Conservation (phyloP, 2,797 vertebrate species). For the Sebastes goodei region DNA sequence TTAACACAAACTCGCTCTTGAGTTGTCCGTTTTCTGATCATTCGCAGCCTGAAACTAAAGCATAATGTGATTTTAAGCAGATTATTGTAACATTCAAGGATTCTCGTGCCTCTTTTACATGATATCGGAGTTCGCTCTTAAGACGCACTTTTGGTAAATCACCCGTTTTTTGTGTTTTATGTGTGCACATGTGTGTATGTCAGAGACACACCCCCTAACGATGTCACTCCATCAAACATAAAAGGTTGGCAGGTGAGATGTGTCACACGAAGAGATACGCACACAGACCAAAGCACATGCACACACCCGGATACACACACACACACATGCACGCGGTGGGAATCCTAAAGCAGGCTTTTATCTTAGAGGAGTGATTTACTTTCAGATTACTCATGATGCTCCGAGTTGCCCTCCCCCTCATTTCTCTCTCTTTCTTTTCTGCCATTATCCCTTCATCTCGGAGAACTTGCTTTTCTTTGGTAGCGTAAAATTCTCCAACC, state of each 20-base stretch:
- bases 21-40: background rate
- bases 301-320: background rate
- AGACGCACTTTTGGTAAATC: background rate
- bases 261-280: conserved; percentile 10
- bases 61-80: background rate
- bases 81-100: background rate
- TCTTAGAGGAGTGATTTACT: conserved; percentile 58
- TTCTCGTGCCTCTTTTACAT: background rate
- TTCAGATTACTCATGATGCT: conserved; percentile 60
- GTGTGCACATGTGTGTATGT: background rate
- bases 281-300: conserved; percentile 9
- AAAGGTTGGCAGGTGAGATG: conserved; percentile 19
- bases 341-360: conserved; percentile 60
- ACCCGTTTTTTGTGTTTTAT: background rate
- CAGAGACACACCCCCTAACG: background rate
- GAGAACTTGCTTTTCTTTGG: conserved; percentile 50
- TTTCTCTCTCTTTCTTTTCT: conserved; percentile 46
- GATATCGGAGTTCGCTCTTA: background rate
- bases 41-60: conserved; percentile 1
- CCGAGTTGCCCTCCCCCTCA: conserved; percentile 44
- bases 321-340: conserved; percentile 4
- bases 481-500: conserved; percentile 46
- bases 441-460: conserved; percentile 51
- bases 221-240: conserved; percentile 17
- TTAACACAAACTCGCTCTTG: conserved; percentile 6